Base-by-base conservation (phyloP, 1,140 invertebrate species). In the Brachionus rotundiformis region DNA sequence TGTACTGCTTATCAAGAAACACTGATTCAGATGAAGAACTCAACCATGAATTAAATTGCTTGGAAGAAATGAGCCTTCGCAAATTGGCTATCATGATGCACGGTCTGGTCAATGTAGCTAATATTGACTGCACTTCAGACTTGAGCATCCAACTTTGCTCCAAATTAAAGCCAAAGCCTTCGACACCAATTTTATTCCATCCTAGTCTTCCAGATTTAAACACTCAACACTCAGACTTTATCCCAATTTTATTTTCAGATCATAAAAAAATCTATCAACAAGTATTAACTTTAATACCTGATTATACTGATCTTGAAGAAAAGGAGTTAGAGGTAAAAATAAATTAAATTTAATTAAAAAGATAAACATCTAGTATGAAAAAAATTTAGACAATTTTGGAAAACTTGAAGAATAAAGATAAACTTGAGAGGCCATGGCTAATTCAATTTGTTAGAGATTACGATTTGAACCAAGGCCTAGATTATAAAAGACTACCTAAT, bases 71-170 rank as follows among this genome's bases (percentile, higher is more conserved):
- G 75, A 90, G 90, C n/a, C 86, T 87, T 82, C 85, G 89, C 11
- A 92, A 91, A 88, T 84, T 92, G 39, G 89, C 91, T 73, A 90
- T 91, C 3, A 90, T 91, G 83, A 88, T 92, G 88, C 92, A 92
- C 88, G 89, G 88, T 88, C 82, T 83, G 29, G 63, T 82, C 13
- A 41, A 49, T 81, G 59, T 81, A 10, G 79, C 29, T 13, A 29
- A 41, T 29, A 27, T 81, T 23, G 39, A 81, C 29, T 81, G 79
- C 19, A 25, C n/a, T 49, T 27, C 33, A 54, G 11, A 81, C 11
- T 4, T 10, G 25, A 29, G 1, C 6, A 10, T 23, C 13, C 16
- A 79, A 3, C 25, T 79, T 11, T 79, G 76, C 27, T 25, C 76
- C 11, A 79, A 63, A 19, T 33, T 59, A 11, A 23, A 16, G 25